Base-by-base conservation (phyloP, 64 coral and sea anemone species). In the Catalaphyllia jardinei region DNA sequence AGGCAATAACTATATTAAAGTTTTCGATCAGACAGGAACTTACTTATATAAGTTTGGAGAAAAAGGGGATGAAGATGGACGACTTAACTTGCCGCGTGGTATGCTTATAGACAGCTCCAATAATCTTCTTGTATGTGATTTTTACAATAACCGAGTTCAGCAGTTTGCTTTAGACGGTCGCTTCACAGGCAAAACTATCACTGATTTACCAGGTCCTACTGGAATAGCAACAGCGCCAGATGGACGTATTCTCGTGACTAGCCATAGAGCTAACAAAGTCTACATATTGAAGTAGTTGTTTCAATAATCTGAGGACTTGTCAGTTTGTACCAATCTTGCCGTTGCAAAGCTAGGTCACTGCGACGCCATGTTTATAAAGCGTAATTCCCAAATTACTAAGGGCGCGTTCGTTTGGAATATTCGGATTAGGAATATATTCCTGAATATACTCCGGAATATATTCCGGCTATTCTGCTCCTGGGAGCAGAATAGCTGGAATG, bases 121-220 rank as follows among this genome's bases (percentile, higher is more conserved):
- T 64, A 60, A 80, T 54, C 29, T 92, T 13, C 31, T 92, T 20
- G 74, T 92, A 22, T 92, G 90, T 87, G 75, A 87, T 71, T 20
- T 60, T 29, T 24, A 29, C 14, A 91, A 76, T 73, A 77, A 92
- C 24, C 52, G 83, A 28, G 54, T 92, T 25, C 84, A 92, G 16
- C 31, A 78, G 29, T 61, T 92, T n/a, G 79, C 74, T 55, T 85
- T 78, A 52, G 29, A 80, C 65, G 83, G 90, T 79, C 24, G 82
- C 33, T 79, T 87, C 67, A 83, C 86, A 14, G 90, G 90, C 19
- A 87, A 52, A 52, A 78, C 73, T 35, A 31, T 59, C 11, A 38
- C 59, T 83, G 11, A 19, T 33, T 63, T 83, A 29, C 31, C 59
- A 33, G 8, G 11, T 19, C 79, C 79, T 83, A 11, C 30, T 13